Conservation (phyloP, 2,797 vertebrate genomes). For the Fratercula arctica region DNA sequence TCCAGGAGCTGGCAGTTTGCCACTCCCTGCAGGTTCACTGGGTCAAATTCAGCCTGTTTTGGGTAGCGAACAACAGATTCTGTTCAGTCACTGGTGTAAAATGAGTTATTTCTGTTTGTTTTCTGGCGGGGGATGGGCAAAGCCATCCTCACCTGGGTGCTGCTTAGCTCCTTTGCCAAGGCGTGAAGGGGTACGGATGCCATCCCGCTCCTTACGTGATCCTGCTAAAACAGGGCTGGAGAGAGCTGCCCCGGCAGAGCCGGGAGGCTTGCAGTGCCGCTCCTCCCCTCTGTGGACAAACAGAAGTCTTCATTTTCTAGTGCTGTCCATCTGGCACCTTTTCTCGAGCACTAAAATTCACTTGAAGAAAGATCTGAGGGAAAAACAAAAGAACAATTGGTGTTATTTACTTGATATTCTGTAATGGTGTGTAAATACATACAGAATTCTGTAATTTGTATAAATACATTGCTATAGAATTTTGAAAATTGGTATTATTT, state of each 20-base stretch:
- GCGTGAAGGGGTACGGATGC: background rate
- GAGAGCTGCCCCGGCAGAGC: background rate
- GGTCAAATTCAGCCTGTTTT: slow-evolving; percentile 37
- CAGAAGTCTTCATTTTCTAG: slow-evolving; percentile 30
- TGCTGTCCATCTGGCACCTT: slow-evolving; percentile 57
- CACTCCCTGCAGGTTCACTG: background rate
- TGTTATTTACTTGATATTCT: slow-evolving; percentile 70
- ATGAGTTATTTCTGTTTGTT: slow-evolving; percentile 33
- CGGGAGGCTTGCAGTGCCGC: background rate
- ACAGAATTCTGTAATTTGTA: slow-evolving; percentile 76
- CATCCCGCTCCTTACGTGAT: background rate
- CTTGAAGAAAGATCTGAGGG: slow-evolving; percentile 16
- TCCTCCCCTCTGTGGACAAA: slow-evolving; percentile 25
- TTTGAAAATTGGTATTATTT: slow-evolving; percentile 76
- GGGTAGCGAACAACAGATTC: slow-evolving; percentile 2
- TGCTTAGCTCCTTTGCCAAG: slow-evolving; percentile 29
- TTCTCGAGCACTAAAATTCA: slow-evolving; percentile 44
- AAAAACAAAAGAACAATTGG: background rate
- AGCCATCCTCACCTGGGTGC: background rate
- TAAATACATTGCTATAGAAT: slow-evolving; percentile 78
- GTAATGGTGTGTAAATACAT: slow-evolving; percentile 75
- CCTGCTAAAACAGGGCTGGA: slow-evolving; percentile 28
- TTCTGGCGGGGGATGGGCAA: background rate
- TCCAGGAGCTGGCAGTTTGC: slow-evolving; percentile 19
- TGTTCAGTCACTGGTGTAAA: slow-evolving; percentile 21